A percentile compares a stretch with the other conserved stretches of the same genome.
These are phyloP conservation scores for Epicauta chinensis DNA, from an alignment of 1,140 invertebrate species.

Conservation along the genomic window DNA sequence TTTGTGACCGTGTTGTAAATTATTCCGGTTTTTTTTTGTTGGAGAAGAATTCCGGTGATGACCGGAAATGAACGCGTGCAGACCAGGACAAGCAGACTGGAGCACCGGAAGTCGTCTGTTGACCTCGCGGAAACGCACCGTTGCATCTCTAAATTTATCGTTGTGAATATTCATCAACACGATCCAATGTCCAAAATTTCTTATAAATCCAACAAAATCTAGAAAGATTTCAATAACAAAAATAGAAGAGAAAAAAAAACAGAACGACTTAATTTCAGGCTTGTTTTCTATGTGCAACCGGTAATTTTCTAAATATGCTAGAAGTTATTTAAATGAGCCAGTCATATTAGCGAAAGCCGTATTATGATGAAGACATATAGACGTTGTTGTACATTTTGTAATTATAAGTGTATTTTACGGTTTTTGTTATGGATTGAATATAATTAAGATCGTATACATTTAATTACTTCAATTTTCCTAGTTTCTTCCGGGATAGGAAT, in stretches of 20 bases:
- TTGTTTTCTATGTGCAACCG: no score
- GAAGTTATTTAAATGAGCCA: no score
- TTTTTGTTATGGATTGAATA: slow-evolving; percentile 10
- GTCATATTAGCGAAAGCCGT: no score
- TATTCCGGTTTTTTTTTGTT: not conserved
- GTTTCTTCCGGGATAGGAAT: slow-evolving; percentile 12
- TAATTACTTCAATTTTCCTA: slow-evolving; percentile 8
- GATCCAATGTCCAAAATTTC: not conserved
- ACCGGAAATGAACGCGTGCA: slow-evolving; percentile 30
- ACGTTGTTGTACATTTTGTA: no score
- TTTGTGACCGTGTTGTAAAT: no score
- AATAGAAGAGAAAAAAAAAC: no score
- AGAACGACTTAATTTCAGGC: no score
- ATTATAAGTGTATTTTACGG: slow-evolving; percentile 1
- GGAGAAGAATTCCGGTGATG: slow-evolving; percentile 16
- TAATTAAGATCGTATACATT: slow-evolving; percentile 5
- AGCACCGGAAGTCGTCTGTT: slow-evolving; percentile 33
- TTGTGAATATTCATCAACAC: slow-evolving; percentile 3
- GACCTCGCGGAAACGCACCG: slow-evolving; percentile 31
- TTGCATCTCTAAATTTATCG: slow-evolving; percentile 25
- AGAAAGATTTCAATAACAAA: no score
- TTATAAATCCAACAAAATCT: no score
- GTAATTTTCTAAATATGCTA: no score
- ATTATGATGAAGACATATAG: no score
- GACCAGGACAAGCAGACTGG: slow-evolving; percentile 17